Percentiles rank a stretch among this genome's conserved stretches.
Conservation (phyloP, 2,888 invertebrate genomes). For the Drosophila borborema region DNA sequence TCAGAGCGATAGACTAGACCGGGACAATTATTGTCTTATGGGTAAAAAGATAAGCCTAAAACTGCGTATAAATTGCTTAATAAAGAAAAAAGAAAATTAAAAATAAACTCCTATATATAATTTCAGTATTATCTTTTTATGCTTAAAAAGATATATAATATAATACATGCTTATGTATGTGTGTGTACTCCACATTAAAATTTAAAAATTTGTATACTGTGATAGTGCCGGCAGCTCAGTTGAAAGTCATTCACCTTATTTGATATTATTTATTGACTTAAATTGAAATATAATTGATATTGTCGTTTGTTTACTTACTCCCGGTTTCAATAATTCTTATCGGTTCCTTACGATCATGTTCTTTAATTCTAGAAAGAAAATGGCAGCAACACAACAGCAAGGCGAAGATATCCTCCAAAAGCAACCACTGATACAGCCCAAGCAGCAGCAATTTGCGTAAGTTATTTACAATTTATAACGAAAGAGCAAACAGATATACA, state of each 20-base stretch:
- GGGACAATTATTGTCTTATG: slow-evolving; percentile 25
- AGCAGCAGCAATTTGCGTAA: slow-evolving; percentile 81
- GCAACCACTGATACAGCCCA: slow-evolving; percentile 50
- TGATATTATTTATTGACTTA: slow-evolving; percentile 1
- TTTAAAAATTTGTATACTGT: background rate
- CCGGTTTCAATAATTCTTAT: background rate
- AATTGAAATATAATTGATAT: background rate
- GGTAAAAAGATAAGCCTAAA: slow-evolving; percentile 11
- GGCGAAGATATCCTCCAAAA: slow-evolving; percentile 10
- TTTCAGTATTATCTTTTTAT: background rate
- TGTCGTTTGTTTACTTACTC: background rate
- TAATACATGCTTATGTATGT: background rate
- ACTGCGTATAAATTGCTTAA: slow-evolving; percentile 26
- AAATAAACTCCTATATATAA: slow-evolving; percentile 4
- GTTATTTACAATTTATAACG: slow-evolving; percentile 42
- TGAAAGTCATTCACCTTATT: slow-evolving; percentile 7
- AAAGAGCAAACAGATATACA: background rate
- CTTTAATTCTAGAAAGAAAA: slow-evolving; percentile 48
- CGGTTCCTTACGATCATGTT: background rate
- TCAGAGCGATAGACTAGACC: background rate
- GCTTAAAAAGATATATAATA: background rate
- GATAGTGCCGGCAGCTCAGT: background rate
- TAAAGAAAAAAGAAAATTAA: slow-evolving; percentile 4
- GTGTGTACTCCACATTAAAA: background rate
- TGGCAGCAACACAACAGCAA: slow-evolving; percentile 50